These are phyloP conservation scores for Lepidonotus clava DNA, from an alignment of 2,888 invertebrate genomes.

Conservation along the genomic window DNA sequence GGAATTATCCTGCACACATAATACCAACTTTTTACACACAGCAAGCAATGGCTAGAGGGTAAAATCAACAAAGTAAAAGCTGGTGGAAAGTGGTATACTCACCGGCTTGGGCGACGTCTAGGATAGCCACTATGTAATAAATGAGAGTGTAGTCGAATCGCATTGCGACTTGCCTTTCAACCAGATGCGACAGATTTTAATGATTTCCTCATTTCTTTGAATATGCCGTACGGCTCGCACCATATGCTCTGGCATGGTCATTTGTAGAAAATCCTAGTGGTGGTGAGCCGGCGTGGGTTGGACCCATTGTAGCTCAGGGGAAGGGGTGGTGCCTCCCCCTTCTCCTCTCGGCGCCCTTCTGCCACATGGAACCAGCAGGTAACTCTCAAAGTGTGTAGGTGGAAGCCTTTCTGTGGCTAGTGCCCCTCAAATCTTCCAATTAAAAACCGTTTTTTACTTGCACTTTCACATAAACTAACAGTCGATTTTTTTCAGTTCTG, in stretches of 20 bases:
- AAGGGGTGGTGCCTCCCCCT: slow-evolving; percentile 20
- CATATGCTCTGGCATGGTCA: slow-evolving; percentile 12
- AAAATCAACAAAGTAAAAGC: too few relatives aligned
- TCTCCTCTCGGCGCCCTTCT: neutral
- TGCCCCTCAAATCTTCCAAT: too few relatives aligned
- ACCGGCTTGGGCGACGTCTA: slow-evolving; percentile 28
- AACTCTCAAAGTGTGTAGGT: neutral
- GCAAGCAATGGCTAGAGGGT: too few relatives aligned
- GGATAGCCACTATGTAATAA: slow-evolving; percentile 31
- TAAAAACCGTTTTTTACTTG: too few relatives aligned
- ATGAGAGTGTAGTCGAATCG: slow-evolving; percentile 28
- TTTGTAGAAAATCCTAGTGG: neutral
- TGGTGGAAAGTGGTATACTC: neutral
- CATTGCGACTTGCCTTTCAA: slow-evolving; percentile 31
- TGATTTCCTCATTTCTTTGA: slow-evolving; percentile 14
- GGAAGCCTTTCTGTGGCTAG: neutral
- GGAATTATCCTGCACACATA: too few relatives aligned
- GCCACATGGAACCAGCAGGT: neutral
- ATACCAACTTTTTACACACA: too few relatives aligned
- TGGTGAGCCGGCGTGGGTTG: neutral
- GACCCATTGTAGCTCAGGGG: slow-evolving; percentile 8
- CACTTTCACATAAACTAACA: too few relatives aligned
- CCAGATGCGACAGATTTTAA: slow-evolving; percentile 5
- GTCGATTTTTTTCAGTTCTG: neutral
- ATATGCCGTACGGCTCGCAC: neutral